phyloP scores from a whole-genome alignment of 2,888 invertebrate genomes.

The Trissoscelio sp. region DNA sequence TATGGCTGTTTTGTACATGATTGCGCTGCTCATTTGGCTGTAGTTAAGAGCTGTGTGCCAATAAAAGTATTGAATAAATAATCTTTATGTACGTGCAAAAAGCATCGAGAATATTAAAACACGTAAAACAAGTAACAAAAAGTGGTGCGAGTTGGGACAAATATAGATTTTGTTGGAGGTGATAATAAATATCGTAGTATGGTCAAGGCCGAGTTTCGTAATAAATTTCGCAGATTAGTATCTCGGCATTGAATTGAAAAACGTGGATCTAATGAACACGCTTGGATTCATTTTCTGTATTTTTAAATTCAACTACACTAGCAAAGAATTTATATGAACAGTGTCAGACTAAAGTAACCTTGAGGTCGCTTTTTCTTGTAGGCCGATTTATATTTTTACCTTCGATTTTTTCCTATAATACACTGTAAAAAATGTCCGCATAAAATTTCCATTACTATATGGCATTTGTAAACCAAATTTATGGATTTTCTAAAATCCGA shows the following conservation, averaged over 20 bases:
- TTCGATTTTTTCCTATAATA: conserved; percentile 16
- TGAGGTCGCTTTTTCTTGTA: conserved; percentile 4
- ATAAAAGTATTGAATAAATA: neutral
- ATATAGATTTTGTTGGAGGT: neutral
- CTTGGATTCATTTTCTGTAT: conserved; percentile 17
- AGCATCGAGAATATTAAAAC: neutral
- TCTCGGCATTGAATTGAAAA: neutral
- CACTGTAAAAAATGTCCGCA: too few species aligned
- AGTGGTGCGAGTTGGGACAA: neutral
- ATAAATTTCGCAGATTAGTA: conserved; percentile 14
- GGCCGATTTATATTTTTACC: conserved; percentile 3
- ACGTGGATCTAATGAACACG: conserved; percentile 10
- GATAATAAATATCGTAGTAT: neutral
- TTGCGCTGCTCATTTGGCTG: neutral
- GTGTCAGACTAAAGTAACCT: conserved; percentile 1
- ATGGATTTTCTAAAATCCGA: too few species aligned
- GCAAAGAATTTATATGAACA: conserved; percentile 10
- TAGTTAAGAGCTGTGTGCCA: neutral
- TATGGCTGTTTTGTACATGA: neutral
- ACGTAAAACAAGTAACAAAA: conserved; percentile 1
- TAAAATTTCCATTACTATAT: too few species aligned
- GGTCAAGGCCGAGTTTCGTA: conserved; percentile 4
- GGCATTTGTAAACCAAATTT: too few species aligned
- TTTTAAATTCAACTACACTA: conserved; percentile 5
- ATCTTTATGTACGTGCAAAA: neutral